These are phyloP conservation scores for Conus betulinus DNA, from an alignment of 1,140 invertebrate species.

Conservation along the genomic window DNA sequence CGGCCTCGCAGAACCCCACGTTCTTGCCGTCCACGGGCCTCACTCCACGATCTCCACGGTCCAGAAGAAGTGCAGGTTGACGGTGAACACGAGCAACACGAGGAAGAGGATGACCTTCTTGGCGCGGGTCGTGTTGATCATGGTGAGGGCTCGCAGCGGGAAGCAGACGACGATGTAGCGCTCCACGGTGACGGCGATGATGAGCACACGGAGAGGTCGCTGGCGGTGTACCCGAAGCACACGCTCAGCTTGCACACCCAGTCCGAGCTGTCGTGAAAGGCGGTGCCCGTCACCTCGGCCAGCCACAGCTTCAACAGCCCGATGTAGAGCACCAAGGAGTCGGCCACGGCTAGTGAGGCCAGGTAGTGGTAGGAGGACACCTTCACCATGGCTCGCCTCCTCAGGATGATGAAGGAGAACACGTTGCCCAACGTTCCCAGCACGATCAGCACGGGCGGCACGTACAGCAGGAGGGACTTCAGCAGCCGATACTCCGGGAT, in stretches of 20 bases:
- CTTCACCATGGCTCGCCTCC: constrained; percentile 63
- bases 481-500: constrained; percentile 55
- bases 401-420: constrained; percentile 64
- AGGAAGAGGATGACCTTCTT: constrained; percentile 57
- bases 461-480: constrained; percentile 56
- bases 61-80: constrained; percentile 70
- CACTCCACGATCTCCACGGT: constrained; percentile 55
- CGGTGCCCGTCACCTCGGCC: constrained; percentile 52
- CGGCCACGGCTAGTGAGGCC: constrained; percentile 68
- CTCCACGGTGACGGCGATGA: constrained; percentile 74
- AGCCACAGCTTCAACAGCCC: constrained; percentile 71
- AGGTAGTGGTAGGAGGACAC: constrained; percentile 72
- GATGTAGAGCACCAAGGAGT: constrained; percentile 70
- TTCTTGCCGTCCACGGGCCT: constrained; percentile 31
- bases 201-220: constrained; percentile 73
- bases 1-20: constrained; percentile 38
- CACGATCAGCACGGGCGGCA: constrained; percentile 61
- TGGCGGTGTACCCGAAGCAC: constrained; percentile 63
- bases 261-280: constrained; percentile 53
- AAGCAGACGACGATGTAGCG: constrained; percentile 71
- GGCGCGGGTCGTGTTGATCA: constrained; percentile 66
- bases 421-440: constrained; percentile 67
- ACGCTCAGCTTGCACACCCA: constrained; percentile 68
- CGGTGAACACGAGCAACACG: constrained; percentile 48
- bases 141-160: constrained; percentile 65